A percentile compares a stretch with the other conserved stretches of the same genome.
Evolutionary conservation across 2,888 invertebrate species (phyloP).

Genomic region (Trichogramma evanescens): DNA sequence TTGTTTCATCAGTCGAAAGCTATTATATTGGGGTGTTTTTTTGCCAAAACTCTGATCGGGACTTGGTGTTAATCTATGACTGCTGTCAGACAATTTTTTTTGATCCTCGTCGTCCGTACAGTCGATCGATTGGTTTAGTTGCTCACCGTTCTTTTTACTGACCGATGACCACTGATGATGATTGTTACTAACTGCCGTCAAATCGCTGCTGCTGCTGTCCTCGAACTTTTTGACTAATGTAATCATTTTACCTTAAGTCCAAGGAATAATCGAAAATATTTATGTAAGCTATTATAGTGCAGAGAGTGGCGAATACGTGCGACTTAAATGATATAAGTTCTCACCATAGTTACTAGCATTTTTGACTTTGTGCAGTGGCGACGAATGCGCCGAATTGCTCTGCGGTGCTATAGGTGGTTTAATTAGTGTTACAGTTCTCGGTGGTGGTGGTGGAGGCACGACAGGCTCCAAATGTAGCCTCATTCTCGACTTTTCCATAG

Average conservation of each 20-base stretch:
- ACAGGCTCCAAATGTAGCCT: slow-evolving; percentile 36
- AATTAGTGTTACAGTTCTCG: slow-evolving; percentile 40
- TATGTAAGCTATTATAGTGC: background rate
- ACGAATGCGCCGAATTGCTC: slow-evolving; percentile 14
- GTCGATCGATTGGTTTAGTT: slow-evolving; percentile 3
- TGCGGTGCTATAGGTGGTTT: slow-evolving; percentile 29
- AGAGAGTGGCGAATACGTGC: background rate
- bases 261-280: background rate
- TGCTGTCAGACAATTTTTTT: slow-evolving; percentile 25
- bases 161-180: slow-evolving; percentile 10
- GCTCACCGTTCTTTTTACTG: slow-evolving; percentile 18
- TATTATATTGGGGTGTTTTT: slow-evolving; percentile 41
- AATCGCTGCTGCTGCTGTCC: slow-evolving; percentile 2
- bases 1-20: slow-evolving; percentile 44
- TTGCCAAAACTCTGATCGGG: slow-evolving; percentile 39
- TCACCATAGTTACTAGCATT: slow-evolving; percentile 27
- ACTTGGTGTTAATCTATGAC: slow-evolving; percentile 37
- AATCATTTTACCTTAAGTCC: slow-evolving; percentile 9
- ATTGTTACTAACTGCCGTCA: too few species aligned
- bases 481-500: slow-evolving; percentile 40
- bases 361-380: slow-evolving; percentile 20
- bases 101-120: slow-evolving; percentile 14
- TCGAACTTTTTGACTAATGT: slow-evolving; percentile 19
- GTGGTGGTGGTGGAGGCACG: slow-evolving; percentile 41
- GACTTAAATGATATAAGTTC: background rate